Evolutionary conservation across 2,797 vertebrate species (phyloP), one percentile per base, ranked within the genome.

Genomic region (Strix occidentalis): DNA sequence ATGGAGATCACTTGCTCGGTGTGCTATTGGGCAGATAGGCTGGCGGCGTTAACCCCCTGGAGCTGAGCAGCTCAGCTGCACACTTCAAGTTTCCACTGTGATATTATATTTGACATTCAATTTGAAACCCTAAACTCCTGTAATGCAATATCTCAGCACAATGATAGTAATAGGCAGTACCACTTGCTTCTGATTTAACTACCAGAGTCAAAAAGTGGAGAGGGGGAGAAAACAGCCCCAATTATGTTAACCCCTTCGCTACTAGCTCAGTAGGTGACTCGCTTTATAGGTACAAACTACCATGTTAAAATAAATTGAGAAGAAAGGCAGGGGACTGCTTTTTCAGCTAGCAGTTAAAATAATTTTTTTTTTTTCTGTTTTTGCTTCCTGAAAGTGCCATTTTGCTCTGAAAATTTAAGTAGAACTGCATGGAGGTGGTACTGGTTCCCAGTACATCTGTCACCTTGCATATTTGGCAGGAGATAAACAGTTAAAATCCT

Each of bases 81-180:
- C 95, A 81, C 86, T 96, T 97, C 97, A 97, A 96, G 88, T 85
- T 91, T 95, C 87, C 91, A 92, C 96, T 89, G 88, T 93, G 79
- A 96, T 96, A 97, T 97, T 97, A 95, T 97, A 96, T 97, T 97
- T 97, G 97, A 97, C 97, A 96, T 97, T 97, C 95, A 96, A 97
- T 97, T 97, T 96, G 96, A 97, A 97, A 96, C 88, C 89, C 88
- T 97, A 95, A 97, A 97, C 91, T 97, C 92, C 95, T 97, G 96
- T 97, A 97, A 97, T 94, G 92, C 87, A 93, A 75, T 93, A 96
- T 96, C 92, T 96, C 93, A 65, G 79, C 96, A 97, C 94, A 96
- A 95, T 97, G 93, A 95, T 96, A 97, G 93, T 96, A 97, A 97
- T 96, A 97, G 92, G 91, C 79, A 82, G 86, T 76, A 89, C n/a